phyloP scores from a whole-genome alignment of 1,140 invertebrate genomes.

The Drosophila erecta region DNA sequence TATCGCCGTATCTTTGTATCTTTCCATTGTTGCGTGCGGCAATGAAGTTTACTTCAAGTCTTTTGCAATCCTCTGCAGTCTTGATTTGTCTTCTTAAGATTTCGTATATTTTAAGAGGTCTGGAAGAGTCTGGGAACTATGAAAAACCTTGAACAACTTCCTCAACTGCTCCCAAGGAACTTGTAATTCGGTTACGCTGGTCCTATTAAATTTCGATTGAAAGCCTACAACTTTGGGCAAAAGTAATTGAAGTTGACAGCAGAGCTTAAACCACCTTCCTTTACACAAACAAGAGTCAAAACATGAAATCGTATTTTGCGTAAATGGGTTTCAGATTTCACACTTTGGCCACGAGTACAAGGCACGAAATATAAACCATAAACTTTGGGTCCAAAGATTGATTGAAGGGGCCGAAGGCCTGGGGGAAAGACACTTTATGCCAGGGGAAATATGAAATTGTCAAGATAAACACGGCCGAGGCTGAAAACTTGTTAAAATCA shows the following conservation, averaged over 20 bases:
- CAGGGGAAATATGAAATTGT: constrained; percentile 39
- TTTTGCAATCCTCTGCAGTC: not conserved
- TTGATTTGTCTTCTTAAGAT: constrained; percentile 4
- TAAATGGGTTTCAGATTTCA: constrained; percentile 65
- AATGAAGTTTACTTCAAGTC: constrained; percentile 4
- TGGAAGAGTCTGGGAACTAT: not conserved
- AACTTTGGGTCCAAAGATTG: constrained; percentile 62
- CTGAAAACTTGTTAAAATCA: constrained; percentile 66
- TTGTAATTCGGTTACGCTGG: constrained; percentile 53
- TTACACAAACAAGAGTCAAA: constrained; percentile 37
- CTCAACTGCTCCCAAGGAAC: constrained; percentile 13
- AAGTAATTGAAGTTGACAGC: constrained; percentile 50
- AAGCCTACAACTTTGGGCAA: constrained; percentile 9
- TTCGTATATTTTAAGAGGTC: constrained; percentile 5
- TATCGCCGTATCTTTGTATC: constrained; percentile 34
- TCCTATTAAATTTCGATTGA: constrained; percentile 26
- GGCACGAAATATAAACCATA: constrained; percentile 33
- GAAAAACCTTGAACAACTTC: not conserved
- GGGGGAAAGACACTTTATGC: constrained; percentile 34
- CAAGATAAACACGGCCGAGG: constrained; percentile 34
- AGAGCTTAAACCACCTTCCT: constrained; percentile 5
- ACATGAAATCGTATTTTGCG: constrained; percentile 63
- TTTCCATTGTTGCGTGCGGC: constrained; percentile 36
- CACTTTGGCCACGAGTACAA: constrained; percentile 41
- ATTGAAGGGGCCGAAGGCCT: constrained; percentile 33